Percentiles rank a stretch among this genome's conserved stretches.
Evolutionary conservation across 2,113 vertebrate genomes (phyloP).

Genomic region (Cryptotis parvus): DNA sequence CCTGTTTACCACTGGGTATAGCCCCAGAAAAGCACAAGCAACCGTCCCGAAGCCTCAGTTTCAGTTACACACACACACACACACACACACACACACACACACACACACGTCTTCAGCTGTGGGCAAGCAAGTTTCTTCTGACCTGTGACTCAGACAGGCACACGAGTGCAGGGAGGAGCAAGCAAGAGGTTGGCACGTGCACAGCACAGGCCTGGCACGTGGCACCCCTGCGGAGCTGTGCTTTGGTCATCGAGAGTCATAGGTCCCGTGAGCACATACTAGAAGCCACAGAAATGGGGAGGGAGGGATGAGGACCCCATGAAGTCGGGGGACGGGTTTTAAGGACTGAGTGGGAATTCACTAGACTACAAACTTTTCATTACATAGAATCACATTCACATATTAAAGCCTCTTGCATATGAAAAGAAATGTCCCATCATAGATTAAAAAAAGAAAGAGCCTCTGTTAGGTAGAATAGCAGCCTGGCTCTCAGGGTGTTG

Average conservation of each 20-base stretch:
- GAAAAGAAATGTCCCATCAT: constrained; percentile 46
- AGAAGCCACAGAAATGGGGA: not conserved
- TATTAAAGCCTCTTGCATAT: constrained; percentile 38
- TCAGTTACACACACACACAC: not conserved
- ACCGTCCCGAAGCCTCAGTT: not conserved
- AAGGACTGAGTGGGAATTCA: constrained; percentile 51
- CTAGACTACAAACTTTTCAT: constrained; percentile 58
- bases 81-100: too few species aligned
- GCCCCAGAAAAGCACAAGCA: too few species aligned
- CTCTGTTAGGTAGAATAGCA: constrained; percentile 53
- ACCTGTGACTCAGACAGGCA: not conserved
- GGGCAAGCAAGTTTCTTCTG: not conserved
- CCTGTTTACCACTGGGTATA: too few species aligned
- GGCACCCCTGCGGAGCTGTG: not conserved
- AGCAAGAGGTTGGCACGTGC: not conserved
- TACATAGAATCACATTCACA: constrained; percentile 33
- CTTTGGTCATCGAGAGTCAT: not conserved
- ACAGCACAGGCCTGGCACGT: not conserved
- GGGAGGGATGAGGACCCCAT: not conserved
- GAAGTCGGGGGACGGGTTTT: constrained; percentile 33
- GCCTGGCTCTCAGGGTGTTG: constrained; percentile 11
- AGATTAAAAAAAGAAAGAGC: constrained; percentile 36
- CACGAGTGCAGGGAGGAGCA: not conserved
- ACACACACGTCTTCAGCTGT: not conserved
- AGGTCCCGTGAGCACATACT: not conserved